Conservation (phyloP, 2,797 vertebrate species). For the Sebastiscus tertius region DNA sequence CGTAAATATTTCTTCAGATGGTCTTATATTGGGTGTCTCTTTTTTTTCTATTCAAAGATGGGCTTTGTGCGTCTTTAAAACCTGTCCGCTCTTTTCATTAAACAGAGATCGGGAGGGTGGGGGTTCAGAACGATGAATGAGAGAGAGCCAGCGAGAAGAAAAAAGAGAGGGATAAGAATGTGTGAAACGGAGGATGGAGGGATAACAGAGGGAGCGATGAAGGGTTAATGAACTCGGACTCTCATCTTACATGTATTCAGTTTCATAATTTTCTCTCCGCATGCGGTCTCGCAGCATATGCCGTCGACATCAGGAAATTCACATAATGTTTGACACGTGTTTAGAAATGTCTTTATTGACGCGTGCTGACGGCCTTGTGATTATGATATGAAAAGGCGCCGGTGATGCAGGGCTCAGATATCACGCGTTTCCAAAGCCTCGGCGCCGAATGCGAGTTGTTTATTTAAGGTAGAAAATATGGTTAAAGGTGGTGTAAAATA, state of each 20-base stretch:
- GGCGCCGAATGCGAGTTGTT: background rate
- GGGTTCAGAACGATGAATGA: slow-evolving; percentile 24
- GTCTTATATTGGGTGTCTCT: slow-evolving; percentile 44
- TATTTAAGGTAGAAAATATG: slow-evolving; percentile 33
- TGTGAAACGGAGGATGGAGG: slow-evolving; percentile 68
- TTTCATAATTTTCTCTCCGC: slow-evolving; percentile 56
- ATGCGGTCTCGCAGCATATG: slow-evolving; percentile 30
- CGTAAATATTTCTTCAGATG: slow-evolving; percentile 72
- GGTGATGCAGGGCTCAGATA: slow-evolving; percentile 1
- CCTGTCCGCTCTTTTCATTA: slow-evolving; percentile 42
- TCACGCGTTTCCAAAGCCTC: background rate
- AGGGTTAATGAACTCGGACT: slow-evolving; percentile 63
- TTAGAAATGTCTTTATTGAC: slow-evolving; percentile 40
- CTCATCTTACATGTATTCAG: slow-evolving; percentile 56
- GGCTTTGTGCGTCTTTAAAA: slow-evolving; percentile 56
- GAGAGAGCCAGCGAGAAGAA: slow-evolving; percentile 3
- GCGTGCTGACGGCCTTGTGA: slow-evolving; percentile 5
- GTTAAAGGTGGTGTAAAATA: slow-evolving; percentile 42
- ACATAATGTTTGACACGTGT: slow-evolving; percentile 15
- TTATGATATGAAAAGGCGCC: slow-evolving; percentile 11
- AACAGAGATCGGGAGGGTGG: slow-evolving; percentile 13
- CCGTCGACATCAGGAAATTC: slow-evolving; percentile 7
- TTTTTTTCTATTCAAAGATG: slow-evolving; percentile 35
- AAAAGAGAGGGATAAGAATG: slow-evolving; percentile 39
- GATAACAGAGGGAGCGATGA: slow-evolving; percentile 44